Evolutionary conservation across 2,797 vertebrate genomes (phyloP).

Genomic region (Neosalanx taihuensis): DNA sequence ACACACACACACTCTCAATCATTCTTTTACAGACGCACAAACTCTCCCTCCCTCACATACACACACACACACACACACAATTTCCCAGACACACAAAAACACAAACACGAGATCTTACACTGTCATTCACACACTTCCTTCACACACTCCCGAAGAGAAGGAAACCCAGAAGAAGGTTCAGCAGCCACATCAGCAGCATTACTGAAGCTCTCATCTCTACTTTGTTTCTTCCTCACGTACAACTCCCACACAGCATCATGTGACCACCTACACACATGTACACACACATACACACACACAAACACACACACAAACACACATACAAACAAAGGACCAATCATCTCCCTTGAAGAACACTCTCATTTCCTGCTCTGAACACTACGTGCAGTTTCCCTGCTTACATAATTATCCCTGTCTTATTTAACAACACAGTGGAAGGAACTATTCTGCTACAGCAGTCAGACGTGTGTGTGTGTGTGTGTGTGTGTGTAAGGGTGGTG

Average conservation of each 20-base stretch:
- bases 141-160: too few species aligned
- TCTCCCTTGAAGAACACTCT: too few species aligned
- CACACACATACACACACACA: not conserved
- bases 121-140: too few species aligned
- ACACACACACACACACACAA: not conserved
- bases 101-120: too few species aligned
- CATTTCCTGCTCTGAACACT: not conserved
- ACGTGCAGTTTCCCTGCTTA: constrained; percentile 10
- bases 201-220: not conserved
- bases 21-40: not conserved
- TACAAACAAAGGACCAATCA: not conserved
- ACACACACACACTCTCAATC: not conserved
- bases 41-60: not conserved
- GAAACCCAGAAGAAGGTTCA: too few species aligned
- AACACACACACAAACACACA: not conserved
- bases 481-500: not conserved
- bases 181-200: too few species aligned
- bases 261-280: not conserved
- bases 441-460: not conserved
- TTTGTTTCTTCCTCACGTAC: too few species aligned
- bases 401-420: not conserved
- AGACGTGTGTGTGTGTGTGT: too few species aligned
- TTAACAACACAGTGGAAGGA: not conserved
- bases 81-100: not conserved
- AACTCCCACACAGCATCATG: too few species aligned